These are phyloP conservation scores for Megalonaias nervosa DNA, from an alignment of 1,140 invertebrate genomes.

Conservation along the genomic window DNA sequence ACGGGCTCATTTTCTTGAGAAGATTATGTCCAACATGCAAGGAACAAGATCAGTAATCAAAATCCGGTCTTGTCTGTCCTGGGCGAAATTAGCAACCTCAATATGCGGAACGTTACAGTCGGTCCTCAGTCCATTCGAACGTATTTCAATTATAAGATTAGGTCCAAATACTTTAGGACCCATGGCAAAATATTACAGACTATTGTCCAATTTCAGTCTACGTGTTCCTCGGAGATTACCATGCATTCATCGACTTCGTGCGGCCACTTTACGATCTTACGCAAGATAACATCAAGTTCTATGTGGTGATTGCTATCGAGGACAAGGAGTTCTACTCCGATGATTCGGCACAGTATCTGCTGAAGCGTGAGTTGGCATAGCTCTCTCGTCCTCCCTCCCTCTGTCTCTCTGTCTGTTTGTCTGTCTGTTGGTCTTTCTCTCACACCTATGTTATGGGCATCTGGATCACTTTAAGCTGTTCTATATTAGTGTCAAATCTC, in stretches of 20 bases:
- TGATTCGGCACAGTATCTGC: conserved; percentile 67
- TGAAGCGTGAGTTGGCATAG: conserved; percentile 34
- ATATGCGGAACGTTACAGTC: no score
- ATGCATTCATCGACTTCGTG: conserved; percentile 90
- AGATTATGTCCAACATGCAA: no score
- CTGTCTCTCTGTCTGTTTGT: no score
- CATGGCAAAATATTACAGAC: no score
- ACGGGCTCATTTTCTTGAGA: no score
- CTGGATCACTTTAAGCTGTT: background rate
- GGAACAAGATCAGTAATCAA: no score
- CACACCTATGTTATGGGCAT: background rate
- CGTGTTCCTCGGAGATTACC: conserved; percentile 88
- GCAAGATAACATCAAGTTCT: conserved; percentile 89
- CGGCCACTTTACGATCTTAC: conserved; percentile 87
- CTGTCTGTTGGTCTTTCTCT: no score
- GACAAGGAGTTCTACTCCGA: conserved; percentile 88
- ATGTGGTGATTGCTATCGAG: conserved; percentile 94
- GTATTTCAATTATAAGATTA: no score
- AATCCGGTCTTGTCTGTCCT: no score
- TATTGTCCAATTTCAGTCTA: conserved; percentile 80
- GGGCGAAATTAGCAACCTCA: no score
- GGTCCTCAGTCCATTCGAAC: no score
- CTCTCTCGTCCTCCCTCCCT: background rate
- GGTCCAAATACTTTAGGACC: no score
- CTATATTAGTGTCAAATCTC: background rate